Conservation (phyloP, 2,113 vertebrate species). For the Pontoporia blainvillei region DNA sequence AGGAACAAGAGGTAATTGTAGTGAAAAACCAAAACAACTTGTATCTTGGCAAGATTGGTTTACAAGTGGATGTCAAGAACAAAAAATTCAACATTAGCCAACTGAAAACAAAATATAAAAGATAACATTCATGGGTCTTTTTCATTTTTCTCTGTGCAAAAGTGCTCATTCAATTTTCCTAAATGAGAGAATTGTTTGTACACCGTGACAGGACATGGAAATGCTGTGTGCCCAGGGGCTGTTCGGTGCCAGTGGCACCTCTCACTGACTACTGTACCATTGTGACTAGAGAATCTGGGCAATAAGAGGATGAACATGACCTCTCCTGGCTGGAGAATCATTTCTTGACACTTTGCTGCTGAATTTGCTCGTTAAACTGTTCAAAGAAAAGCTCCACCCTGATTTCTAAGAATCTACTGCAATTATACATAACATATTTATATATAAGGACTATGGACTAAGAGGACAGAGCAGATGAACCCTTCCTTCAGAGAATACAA, state of each 20-base stretch:
- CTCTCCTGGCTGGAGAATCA: slow-evolving; percentile 17
- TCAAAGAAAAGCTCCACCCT: slow-evolving; percentile 48
- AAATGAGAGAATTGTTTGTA: slow-evolving; percentile 37
- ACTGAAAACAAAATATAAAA: slow-evolving; percentile 72
- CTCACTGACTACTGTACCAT: slow-evolving; percentile 60
- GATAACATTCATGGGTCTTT: slow-evolving; percentile 72
- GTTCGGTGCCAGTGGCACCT: slow-evolving; percentile 56
- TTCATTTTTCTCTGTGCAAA: slow-evolving; percentile 71
- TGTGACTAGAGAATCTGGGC: slow-evolving; percentile 59
- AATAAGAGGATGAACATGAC: neutral
- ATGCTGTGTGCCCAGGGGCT: slow-evolving; percentile 52
- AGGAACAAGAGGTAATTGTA: slow-evolving; percentile 66
- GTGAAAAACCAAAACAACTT: slow-evolving; percentile 62
- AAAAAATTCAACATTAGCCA: slow-evolving; percentile 66
- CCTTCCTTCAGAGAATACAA: slow-evolving; percentile 29
- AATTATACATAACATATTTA: slow-evolving; percentile 26
- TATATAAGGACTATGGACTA: neutral
- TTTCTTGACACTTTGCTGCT: slow-evolving; percentile 77
- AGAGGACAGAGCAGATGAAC: slow-evolving; percentile 4
- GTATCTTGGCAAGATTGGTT: slow-evolving; percentile 78
- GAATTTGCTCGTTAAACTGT: slow-evolving; percentile 70
- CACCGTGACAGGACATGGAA: slow-evolving; percentile 64
- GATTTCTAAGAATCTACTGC: slow-evolving; percentile 28
- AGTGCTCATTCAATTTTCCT: slow-evolving; percentile 64
- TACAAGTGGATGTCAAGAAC: slow-evolving; percentile 75